These are phyloP conservation scores for Discoglossus pictus DNA, from an alignment of 2,797 vertebrate genomes.

Conservation along the genomic window DNA sequence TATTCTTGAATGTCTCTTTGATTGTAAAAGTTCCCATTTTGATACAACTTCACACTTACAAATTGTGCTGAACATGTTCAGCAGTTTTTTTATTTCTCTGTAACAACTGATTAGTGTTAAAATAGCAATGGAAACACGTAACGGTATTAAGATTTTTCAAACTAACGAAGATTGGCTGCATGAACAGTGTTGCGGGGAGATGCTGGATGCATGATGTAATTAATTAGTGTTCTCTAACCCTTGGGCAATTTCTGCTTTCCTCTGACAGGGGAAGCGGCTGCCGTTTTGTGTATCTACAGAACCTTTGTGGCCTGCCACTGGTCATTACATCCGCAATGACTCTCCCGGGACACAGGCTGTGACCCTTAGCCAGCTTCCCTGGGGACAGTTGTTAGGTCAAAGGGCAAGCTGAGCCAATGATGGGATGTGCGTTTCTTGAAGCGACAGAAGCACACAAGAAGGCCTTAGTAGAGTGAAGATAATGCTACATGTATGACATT, in stretches of 20 bases:
- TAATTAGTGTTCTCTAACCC: conserved; percentile 42
- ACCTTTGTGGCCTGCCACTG: conserved; percentile 51
- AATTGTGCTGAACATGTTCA: too few relatives aligned
- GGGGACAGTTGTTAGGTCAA: conserved; percentile 36
- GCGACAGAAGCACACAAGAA: too few relatives aligned
- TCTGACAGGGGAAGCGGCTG: conserved; percentile 42
- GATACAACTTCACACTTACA: too few relatives aligned
- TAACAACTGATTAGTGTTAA: conserved; percentile 21
- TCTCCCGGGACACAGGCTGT: conserved; percentile 48
- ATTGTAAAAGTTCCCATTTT: too few relatives aligned
- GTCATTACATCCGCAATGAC: conserved; percentile 51
- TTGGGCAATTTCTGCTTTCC: conserved; percentile 29
- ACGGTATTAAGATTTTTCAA: not conserved
- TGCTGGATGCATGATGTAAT: conserved; percentile 41
- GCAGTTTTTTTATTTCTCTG: conserved; percentile 16
- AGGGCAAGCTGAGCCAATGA: conserved; percentile 31
- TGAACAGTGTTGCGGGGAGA: conserved; percentile 8
- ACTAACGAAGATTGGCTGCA: conserved; percentile 8
- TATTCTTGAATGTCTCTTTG: too few relatives aligned
- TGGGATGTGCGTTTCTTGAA: conserved; percentile 22
- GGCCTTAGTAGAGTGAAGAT: not conserved
- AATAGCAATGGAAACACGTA: too few relatives aligned
- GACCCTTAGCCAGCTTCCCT: conserved; percentile 36
- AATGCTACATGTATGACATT: not conserved
- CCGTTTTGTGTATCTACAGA: conserved; percentile 47